phyloP scores from a whole-genome alignment of 2,797 vertebrate species.

The Coregonus suidteri region DNA sequence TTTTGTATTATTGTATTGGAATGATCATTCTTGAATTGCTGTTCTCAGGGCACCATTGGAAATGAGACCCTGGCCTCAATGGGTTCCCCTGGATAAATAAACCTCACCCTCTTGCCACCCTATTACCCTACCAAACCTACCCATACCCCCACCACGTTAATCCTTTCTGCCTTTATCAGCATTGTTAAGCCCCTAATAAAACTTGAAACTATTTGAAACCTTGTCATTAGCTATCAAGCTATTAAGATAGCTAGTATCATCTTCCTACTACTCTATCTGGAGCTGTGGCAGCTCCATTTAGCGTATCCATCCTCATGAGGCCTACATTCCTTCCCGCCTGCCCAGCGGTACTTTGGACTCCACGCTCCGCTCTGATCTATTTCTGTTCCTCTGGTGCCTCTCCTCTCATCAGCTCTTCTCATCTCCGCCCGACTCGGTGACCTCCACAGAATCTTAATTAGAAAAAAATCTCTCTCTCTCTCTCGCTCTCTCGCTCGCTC shows the following conservation, averaged over 20 bases:
- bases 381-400: constrained; percentile 56
- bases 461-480: no score
- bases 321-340: constrained; percentile 49
- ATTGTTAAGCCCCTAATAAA: no score
- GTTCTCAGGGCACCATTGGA: no score
- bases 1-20: no score
- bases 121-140: neutral
- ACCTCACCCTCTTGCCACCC: no score
- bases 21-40: no score
- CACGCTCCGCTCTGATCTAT: constrained; percentile 65
- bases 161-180: neutral
- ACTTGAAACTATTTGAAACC: no score
- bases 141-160: neutral
- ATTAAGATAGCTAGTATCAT: constrained; percentile 47
- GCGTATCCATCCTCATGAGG: constrained; percentile 48
- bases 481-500: no score
- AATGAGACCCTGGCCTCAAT: no score
- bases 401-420: constrained; percentile 62
- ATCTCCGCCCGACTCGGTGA: constrained; percentile 29
- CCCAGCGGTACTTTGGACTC: constrained; percentile 50
- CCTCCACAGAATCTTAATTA: constrained; percentile 19
- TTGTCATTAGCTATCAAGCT: constrained; percentile 33
- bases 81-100: no score
- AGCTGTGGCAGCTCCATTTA: constrained; percentile 61
- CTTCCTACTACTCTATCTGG: constrained; percentile 49